Evolutionary conservation across 2,888 invertebrate genomes (phyloP).

Genomic region (Periphyllus acericola): DNA sequence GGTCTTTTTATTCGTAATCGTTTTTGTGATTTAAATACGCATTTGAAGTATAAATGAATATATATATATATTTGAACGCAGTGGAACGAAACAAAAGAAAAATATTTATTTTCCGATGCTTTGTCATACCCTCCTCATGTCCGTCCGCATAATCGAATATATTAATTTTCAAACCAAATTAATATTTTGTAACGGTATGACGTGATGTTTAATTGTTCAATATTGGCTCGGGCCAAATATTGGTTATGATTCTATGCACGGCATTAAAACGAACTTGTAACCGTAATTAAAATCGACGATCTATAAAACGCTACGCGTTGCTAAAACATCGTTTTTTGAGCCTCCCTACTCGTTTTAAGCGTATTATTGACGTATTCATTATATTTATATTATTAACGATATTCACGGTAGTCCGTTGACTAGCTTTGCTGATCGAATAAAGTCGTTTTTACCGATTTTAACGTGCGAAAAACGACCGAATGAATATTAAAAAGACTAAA

Average conservation of each 20-base stretch:
- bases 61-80: too few species aligned
- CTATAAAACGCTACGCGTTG: neutral
- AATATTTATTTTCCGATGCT: neutral
- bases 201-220: neutral
- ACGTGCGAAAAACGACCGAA: neutral
- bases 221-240: conserved; percentile 17
- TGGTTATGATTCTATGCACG: neutral
- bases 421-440: too few species aligned
- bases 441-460: neutral
- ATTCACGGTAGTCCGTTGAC: neutral
- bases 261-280: conserved; percentile 5
- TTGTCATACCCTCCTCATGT: neutral
- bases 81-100: too few species aligned
- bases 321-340: neutral
- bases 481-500: neutral
- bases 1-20: too few species aligned
- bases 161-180: neutral
- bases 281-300: conserved; percentile 4
- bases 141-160: too few species aligned
- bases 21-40: too few species aligned
- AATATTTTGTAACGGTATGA: neutral
- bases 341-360: neutral
- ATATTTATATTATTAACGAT: neutral
- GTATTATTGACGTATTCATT: neutral
- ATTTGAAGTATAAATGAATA: too few species aligned